These are phyloP conservation scores for Eupithecia tripunctaria DNA, from an alignment of 2,888 invertebrate species.

Conservation along the genomic window DNA sequence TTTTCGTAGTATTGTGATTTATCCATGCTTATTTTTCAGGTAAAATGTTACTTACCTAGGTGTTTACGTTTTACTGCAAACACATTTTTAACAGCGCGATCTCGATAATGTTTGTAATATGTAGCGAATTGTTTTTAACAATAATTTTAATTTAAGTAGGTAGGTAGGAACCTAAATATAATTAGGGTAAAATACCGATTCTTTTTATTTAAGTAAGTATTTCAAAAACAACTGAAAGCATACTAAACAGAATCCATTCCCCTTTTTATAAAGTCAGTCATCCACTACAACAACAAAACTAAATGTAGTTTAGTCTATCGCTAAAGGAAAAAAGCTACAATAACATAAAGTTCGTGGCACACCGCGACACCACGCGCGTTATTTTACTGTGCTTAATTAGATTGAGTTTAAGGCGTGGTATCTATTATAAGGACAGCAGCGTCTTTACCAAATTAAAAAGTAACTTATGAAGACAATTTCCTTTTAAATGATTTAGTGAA, in stretches of 20 bases:
- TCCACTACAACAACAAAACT: background rate
- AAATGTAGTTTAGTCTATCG: background rate
- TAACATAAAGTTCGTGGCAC: conserved; percentile 51
- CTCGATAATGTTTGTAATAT: background rate
- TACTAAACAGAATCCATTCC: background rate
- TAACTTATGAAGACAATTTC: background rate
- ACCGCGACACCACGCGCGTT: conserved; percentile 41
- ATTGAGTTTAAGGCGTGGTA: conserved; percentile 47
- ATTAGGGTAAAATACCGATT: background rate
- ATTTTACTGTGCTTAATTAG: conserved; percentile 57
- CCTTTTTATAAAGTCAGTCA: background rate
- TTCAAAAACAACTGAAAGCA: background rate
- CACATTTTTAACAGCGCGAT: background rate
- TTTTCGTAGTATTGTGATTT: conserved; percentile 11
- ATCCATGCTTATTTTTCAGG: background rate
- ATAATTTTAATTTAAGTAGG: background rate
- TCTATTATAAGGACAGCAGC: conserved; percentile 5
- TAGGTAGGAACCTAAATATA: too few relatives aligned
- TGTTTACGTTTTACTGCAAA: background rate
- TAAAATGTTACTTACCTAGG: background rate
- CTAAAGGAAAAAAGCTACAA: conserved; percentile 37
- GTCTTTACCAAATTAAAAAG: conserved; percentile 4
- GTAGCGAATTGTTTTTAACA: background rate
- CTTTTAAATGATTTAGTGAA: background rate
- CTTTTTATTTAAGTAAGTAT: background rate